Evolutionary conservation across 1,140 invertebrate species (phyloP).

Genomic region (Aphis craccivora): DNA sequence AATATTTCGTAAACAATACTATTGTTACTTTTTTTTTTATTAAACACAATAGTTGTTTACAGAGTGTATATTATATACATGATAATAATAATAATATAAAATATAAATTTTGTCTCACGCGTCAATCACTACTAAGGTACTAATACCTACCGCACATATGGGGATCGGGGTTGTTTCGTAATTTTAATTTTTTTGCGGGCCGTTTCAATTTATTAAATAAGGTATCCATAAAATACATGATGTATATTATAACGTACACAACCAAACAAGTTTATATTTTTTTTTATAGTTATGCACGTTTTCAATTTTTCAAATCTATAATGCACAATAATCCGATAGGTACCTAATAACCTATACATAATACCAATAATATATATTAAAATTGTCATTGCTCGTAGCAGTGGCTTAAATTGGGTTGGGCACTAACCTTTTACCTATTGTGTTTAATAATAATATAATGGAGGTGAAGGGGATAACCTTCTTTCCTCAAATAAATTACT

Average conservation of each 20-base stretch:
- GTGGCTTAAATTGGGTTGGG: background rate
- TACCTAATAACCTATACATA: no score
- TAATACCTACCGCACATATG: background rate
- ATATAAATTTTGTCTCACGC: slow-evolving; percentile 7
- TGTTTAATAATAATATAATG: background rate
- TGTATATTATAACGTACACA: background rate
- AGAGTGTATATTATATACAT: background rate
- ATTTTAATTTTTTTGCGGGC: background rate
- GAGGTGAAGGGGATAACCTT: background rate
- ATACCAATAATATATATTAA: background rate
- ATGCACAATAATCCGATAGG: background rate
- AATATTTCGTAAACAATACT: slow-evolving; percentile 31
- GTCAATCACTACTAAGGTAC: background rate
- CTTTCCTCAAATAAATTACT: background rate
- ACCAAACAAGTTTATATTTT: background rate
- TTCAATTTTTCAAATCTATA: background rate
- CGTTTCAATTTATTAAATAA: slow-evolving; percentile 8
- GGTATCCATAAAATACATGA: background rate
- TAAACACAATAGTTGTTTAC: slow-evolving; percentile 40
- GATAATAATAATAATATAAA: slow-evolving; percentile 10
- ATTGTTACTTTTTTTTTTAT: background rate
- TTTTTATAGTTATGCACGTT: background rate
- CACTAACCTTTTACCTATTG: background rate
- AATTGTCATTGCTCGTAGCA: background rate
- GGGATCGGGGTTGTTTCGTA: background rate